Percentiles rank a stretch among this genome's conserved stretches.
Conservation (phyloP, 92 coral and sea anemone species). For the Parazoanthus darwini region DNA sequence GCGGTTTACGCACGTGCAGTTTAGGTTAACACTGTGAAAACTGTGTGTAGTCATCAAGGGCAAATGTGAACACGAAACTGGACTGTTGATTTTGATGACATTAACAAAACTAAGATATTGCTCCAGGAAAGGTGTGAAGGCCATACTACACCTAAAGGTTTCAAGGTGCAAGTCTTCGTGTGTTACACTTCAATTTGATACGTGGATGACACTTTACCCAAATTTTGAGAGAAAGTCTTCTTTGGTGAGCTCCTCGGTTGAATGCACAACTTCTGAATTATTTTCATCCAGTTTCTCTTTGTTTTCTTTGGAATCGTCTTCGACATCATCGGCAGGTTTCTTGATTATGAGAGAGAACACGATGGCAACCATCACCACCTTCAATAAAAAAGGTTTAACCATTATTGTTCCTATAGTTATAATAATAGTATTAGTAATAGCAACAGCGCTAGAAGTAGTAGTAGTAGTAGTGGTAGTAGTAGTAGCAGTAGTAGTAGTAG, state of each 20-base stretch:
- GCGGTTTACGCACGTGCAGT: no score
- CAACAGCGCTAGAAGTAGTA: neutral
- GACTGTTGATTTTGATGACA: no score
- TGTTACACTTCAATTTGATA: neutral
- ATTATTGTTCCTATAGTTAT: neutral
- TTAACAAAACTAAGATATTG: no score
- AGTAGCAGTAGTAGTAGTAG: neutral
- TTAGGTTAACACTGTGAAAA: no score
- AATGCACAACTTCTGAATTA: conserved; percentile 5
- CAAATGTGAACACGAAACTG: no score
- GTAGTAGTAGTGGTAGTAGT: neutral
- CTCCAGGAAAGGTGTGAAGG: no score
- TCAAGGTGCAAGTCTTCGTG: neutral
- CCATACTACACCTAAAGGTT: neutral
- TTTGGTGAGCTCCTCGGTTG: conserved; percentile 19
- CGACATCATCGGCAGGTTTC: conserved; percentile 76
- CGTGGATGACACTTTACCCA: neutral
- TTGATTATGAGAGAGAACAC: conserved; percentile 80
- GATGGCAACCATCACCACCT: conserved; percentile 72
- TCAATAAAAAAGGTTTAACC: neutral
- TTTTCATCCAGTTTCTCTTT: conserved; percentile 45
- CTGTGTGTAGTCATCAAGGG: no score
- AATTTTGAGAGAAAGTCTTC: conserved; percentile 23
- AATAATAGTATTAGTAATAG: neutral
- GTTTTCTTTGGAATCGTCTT: conserved; percentile 43